phyloP scores from a whole-genome alignment of 2,797 vertebrate species.

The Myotis vivesi region DNA sequence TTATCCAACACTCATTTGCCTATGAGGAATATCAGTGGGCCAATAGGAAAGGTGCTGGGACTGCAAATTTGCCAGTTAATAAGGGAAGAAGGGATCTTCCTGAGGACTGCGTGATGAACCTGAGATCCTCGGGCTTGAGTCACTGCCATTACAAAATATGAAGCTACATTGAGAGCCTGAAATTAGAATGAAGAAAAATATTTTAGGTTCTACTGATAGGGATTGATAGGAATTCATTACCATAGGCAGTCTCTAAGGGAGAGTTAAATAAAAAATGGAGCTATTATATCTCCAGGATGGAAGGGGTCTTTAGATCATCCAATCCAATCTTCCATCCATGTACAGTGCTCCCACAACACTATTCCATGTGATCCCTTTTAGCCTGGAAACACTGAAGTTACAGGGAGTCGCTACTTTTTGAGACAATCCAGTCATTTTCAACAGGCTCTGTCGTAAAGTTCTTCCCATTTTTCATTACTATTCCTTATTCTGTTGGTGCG shows the following conservation, averaged over 20 bases:
- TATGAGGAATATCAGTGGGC: neutral
- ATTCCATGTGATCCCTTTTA: neutral
- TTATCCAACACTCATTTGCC: neutral
- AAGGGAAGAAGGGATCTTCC: neutral
- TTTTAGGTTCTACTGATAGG: neutral
- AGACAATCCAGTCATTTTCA: neutral
- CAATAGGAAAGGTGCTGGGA: neutral
- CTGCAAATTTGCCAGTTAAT: neutral
- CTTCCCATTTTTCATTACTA: neutral
- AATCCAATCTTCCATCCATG: neutral
- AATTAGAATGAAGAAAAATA: neutral
- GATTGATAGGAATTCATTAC: neutral
- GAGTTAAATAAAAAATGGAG: neutral
- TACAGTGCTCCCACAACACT: accelerated
- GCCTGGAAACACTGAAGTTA: neutral
- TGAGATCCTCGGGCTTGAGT: neutral
- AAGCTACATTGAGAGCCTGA: neutral
- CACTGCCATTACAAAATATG: neutral
- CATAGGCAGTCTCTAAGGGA: neutral
- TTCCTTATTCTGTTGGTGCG: neutral
- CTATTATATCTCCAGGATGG: neutral
- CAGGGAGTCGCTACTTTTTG: neutral
- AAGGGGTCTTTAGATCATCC: neutral
- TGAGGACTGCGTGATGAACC: neutral
- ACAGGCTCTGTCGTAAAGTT: neutral